These are phyloP conservation scores for Atethmia centrago DNA, from an alignment of 2,888 invertebrate species.

Conservation along the genomic window DNA sequence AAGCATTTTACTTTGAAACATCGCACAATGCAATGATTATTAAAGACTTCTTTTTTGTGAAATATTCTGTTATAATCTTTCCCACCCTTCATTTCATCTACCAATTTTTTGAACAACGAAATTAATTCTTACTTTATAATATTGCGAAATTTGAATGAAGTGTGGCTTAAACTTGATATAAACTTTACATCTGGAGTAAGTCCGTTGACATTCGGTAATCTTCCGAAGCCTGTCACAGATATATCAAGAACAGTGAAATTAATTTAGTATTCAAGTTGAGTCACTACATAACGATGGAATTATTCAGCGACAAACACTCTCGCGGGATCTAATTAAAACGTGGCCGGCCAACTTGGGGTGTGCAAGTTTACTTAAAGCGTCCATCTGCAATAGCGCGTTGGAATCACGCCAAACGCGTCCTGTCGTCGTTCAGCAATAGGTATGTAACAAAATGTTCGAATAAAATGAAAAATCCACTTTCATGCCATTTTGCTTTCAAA, in stretches of 20 bases:
- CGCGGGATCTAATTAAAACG: constrained; percentile 45
- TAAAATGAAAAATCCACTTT: constrained; percentile 15
- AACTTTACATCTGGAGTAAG: constrained; percentile 16
- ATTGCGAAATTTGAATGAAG: constrained; percentile 19
- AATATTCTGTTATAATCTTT: constrained; percentile 21
- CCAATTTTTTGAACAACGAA: constrained; percentile 14
- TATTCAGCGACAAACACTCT: constrained; percentile 38
- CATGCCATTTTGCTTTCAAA: constrained; percentile 4
- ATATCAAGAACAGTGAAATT: constrained; percentile 34
- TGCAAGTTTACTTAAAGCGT: constrained; percentile 60
- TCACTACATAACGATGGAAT: constrained; percentile 34
- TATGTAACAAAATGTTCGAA: constrained; percentile 23
- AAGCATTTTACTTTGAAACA: constrained; percentile 22
- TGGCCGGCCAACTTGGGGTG: constrained; percentile 21
- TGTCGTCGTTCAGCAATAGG: constrained; percentile 34
- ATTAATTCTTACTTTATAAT: constrained; percentile 14
- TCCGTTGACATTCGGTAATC: constrained; percentile 23
- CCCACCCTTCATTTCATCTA: constrained; percentile 1
- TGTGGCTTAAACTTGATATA: constrained; percentile 17
- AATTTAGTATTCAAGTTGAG: constrained; percentile 39
- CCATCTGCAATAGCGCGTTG: constrained; percentile 77
- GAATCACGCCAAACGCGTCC: constrained; percentile 69
- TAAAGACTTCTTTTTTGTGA: constrained; percentile 3
- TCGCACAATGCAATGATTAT: constrained; percentile 5
- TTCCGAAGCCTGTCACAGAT: constrained; percentile 22